phyloP scores from a whole-genome alignment of 2,797 vertebrate genomes.

The Aplochiton taeniatus region DNA sequence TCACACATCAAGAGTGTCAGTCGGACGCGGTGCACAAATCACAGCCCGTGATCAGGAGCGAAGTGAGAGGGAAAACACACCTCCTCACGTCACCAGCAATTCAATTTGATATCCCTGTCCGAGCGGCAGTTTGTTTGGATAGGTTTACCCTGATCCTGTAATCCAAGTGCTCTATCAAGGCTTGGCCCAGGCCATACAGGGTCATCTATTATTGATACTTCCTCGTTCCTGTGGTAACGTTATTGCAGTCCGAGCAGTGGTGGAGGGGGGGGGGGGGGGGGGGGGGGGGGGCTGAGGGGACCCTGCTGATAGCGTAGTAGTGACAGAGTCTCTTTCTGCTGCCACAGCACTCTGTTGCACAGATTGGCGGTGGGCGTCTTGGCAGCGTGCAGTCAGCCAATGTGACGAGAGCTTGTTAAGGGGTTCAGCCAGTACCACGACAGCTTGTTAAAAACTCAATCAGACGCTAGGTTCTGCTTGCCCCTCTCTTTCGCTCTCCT shows the following conservation, averaged over 20 bases:
- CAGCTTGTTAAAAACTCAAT: constrained; percentile 53
- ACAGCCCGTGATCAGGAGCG: background rate
- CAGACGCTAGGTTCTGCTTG: background rate
- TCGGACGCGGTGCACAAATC: constrained; percentile 25
- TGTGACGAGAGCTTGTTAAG: constrained; percentile 45
- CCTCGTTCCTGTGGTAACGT: constrained; percentile 34
- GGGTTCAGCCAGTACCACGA: constrained; percentile 46
- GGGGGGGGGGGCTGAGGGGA: background rate
- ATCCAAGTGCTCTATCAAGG: constrained; percentile 31
- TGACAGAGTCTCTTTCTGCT: constrained; percentile 43
- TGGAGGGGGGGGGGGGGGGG: background rate
- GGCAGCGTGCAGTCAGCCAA: constrained; percentile 53
- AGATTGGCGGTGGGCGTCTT: constrained; percentile 48
- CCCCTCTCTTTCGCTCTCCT: background rate
- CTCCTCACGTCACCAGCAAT: background rate
- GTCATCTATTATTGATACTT: constrained; percentile 60
- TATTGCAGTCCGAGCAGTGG: constrained; percentile 32
- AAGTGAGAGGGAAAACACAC: background rate
- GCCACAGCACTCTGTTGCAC: constrained; percentile 34
- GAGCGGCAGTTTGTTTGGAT: background rate
- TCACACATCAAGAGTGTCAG: background rate
- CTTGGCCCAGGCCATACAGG: constrained; percentile 27
- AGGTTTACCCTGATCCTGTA: constrained; percentile 1
- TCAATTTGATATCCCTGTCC: background rate
- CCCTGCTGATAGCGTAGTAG: constrained; percentile 25